Base-by-base conservation (phyloP, 2,888 invertebrate species). In the Archaeoteleia sp. region DNA sequence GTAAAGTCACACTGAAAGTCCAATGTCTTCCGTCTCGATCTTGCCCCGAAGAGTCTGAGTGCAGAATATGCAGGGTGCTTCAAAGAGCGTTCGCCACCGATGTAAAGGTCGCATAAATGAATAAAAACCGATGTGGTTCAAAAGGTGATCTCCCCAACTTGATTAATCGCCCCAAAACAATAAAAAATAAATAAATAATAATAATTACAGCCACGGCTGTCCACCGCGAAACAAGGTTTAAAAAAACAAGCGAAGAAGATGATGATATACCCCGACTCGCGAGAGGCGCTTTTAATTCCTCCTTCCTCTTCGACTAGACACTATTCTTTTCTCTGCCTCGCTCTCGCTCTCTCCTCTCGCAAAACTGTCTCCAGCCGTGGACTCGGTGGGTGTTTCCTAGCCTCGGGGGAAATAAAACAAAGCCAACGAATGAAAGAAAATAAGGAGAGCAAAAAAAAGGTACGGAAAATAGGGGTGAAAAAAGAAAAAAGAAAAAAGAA, bases 391-490 rank as follows among this genome's bases (percentile, higher is more conserved):
- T 58, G 62, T 48, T 58, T 68, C 63, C 49, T 46, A 37, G 67
- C 61, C 67, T 62, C 67, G 46, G 57, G 67, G 67, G 67, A 67
- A 67, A 67, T 67, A 61, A 67, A 67, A 67, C 61, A 67, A 61
- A 67, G 67, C 67, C 40, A 51, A 57, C 55, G 61, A 61, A 61
- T 67, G 67, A 62, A 61, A 61, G 67, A 67, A 67, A 67, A 67
- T 61, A 54, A 54, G 67, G 39, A 43, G 45, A 27, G 57, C 49
- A 39, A 57, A 67, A 60, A 62, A 63, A 49, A 30, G 35, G 43
- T 54, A 55, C 13, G 34, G 37, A 40, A n/a, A n/a, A n/a, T n/a
- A n/a, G n/a, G n/a, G 34, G 30, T 43, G 46, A 20, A 32, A 17
- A 12, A 10, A 46, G 27, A 40, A 45, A 51, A 45, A 49, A 42